phyloP scores from a whole-genome alignment of 1,140 invertebrate genomes.

The Nautilus pompilius region DNA sequence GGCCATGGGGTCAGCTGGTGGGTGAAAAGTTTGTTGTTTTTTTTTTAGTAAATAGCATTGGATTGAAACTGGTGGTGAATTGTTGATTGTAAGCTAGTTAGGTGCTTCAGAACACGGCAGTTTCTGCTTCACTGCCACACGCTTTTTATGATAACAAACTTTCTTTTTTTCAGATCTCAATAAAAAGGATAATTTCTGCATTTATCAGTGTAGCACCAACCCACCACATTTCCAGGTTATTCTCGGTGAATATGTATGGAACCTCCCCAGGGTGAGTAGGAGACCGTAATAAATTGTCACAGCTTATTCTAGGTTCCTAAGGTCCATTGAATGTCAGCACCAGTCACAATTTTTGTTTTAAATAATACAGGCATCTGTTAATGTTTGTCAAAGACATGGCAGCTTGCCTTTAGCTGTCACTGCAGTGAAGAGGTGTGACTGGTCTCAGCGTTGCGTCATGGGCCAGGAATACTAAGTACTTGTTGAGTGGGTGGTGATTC shows the following conservation, averaged over 20 bases:
- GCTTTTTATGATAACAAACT: background rate
- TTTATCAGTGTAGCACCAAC: conserved; percentile 59
- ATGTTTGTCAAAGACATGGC: background rate
- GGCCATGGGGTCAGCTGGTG: background rate
- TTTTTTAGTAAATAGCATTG: background rate
- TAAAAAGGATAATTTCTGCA: conserved; percentile 49
- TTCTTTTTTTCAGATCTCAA: conserved; percentile 26
- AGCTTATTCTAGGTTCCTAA: background rate
- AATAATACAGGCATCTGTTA: background rate
- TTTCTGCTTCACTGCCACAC: background rate
- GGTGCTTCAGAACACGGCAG: background rate
- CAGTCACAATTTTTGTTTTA: no score
- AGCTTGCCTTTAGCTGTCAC: background rate
- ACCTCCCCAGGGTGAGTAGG: conserved; percentile 64
- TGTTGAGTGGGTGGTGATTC: no score
- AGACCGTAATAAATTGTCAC: background rate
- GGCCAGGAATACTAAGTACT: no score
- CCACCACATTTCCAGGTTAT: conserved; percentile 73
- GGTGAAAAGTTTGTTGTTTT: background rate
- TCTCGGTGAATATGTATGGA: conserved; percentile 63
- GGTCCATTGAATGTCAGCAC: background rate
- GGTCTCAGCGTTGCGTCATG: background rate
- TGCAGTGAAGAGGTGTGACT: background rate
- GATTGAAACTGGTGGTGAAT: background rate
- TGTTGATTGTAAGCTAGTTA: background rate